Conservation (phyloP, 2,113 vertebrate genomes). For the Rhipidura dahli region DNA sequence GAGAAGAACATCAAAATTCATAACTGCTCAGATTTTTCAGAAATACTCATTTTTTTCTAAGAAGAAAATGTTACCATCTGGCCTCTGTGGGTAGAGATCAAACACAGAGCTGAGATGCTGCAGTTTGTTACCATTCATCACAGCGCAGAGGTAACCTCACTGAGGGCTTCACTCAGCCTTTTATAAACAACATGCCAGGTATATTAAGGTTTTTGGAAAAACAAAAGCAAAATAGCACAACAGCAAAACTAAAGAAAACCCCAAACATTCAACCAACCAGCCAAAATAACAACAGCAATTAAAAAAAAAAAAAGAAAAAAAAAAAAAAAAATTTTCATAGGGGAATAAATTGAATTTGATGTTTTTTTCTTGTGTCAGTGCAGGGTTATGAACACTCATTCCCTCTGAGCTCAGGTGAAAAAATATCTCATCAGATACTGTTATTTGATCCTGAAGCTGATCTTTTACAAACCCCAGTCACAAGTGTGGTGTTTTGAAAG, state of each 20-base stretch:
- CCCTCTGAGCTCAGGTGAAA: neutral
- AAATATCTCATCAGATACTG: neutral
- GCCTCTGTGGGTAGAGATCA: neutral
- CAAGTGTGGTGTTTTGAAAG: neutral
- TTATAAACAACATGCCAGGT: neutral
- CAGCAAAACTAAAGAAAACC: neutral
- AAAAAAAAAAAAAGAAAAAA: neutral
- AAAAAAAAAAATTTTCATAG: neutral
- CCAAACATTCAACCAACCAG: neutral
- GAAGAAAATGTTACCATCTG: neutral
- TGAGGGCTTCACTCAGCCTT: neutral
- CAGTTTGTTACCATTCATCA: neutral
- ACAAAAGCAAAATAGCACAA: neutral
- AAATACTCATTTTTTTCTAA: neutral
- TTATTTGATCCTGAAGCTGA: neutral
- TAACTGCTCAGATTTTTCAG: neutral
- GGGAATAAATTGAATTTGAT: neutral
- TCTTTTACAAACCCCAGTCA: neutral
- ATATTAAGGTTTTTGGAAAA: fast-evolving
- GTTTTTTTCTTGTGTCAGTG: neutral
- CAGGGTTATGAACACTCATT: neutral
- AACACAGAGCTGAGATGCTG: neutral
- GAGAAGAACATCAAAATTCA: neutral
- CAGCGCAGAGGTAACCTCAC: neutral
- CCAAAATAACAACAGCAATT: neutral